phyloP scores from a whole-genome alignment of 2,888 invertebrate species.

The Xylota sylvarum region DNA sequence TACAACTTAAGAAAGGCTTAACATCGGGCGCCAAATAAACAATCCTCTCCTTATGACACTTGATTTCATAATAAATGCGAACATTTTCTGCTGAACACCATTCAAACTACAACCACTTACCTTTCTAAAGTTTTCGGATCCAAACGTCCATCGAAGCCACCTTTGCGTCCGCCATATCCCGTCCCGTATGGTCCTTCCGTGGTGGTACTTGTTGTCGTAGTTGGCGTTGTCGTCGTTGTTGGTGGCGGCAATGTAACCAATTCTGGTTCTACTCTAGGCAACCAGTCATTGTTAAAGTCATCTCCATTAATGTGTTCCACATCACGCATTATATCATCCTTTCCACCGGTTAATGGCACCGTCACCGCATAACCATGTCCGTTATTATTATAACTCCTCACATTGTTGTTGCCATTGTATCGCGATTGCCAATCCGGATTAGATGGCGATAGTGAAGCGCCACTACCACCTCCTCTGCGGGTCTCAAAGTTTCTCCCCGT shows the following conservation, averaged over 20 bases:
- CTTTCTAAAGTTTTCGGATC: slow-evolving; percentile 68
- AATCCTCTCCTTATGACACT: not conserved
- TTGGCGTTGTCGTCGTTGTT: slow-evolving; percentile 45
- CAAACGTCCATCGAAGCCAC: slow-evolving; percentile 55
- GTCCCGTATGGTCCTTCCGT: slow-evolving; percentile 66
- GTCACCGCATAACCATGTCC: slow-evolving; percentile 59
- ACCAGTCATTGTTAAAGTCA: slow-evolving; percentile 66
- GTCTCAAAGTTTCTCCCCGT: slow-evolving; percentile 68
- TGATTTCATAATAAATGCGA: not conserved
- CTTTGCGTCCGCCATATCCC: slow-evolving; percentile 45
- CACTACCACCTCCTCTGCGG: slow-evolving; percentile 45
- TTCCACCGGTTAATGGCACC: slow-evolving; percentile 48
- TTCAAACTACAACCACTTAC: slow-evolving; percentile 31
- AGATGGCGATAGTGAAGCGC: slow-evolving; percentile 71
- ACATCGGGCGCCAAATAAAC: not conserved
- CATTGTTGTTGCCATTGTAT: slow-evolving; percentile 61
- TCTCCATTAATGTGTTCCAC: slow-evolving; percentile 70
- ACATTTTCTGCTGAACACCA: not conserved
- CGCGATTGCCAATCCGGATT: slow-evolving; percentile 69
- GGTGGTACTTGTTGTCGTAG: slow-evolving; percentile 62
- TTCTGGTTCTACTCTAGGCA: slow-evolving; percentile 66
- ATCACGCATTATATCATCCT: slow-evolving; percentile 76
- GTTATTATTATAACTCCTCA: slow-evolving; percentile 42
- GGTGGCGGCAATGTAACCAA: slow-evolving; percentile 66
- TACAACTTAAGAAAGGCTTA: not conserved